These are phyloP conservation scores for Brachyopa scutellaris DNA, from an alignment of 2,888 invertebrate genomes.

Conservation along the genomic window DNA sequence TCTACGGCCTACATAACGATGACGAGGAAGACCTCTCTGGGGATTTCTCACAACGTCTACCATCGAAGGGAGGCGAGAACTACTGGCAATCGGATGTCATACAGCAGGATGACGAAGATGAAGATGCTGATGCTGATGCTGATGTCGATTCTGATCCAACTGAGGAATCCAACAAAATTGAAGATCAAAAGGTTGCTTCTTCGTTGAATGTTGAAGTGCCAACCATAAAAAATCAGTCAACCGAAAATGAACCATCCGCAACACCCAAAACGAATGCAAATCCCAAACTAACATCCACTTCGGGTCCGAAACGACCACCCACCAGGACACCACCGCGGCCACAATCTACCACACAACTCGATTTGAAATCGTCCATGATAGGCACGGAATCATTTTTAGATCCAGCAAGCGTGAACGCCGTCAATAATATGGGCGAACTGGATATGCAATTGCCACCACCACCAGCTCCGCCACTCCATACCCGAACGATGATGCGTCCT, in stretches of 20 bases:
- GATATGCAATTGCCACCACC: background rate
- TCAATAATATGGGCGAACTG: conserved; percentile 45
- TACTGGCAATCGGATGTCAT: conserved; percentile 10
- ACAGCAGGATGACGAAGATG: conserved; percentile 10
- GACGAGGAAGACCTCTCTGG: conserved; percentile 72
- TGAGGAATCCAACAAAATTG: background rate
- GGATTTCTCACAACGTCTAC: conserved; percentile 16
- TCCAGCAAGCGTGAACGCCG: conserved; percentile 26
- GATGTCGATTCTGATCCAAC: conserved; percentile 19
- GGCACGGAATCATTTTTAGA: conserved; percentile 30
- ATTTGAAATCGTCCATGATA: background rate
- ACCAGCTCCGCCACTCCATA: background rate
- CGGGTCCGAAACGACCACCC: background rate
- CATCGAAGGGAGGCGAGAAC: background rate
- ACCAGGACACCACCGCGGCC: background rate
- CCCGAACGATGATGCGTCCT: background rate
- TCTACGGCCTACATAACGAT: conserved; percentile 11
- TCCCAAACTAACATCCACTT: background rate
- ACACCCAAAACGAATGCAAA: background rate
- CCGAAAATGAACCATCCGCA: background rate
- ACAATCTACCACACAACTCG: background rate
- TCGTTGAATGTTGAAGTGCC: conserved; percentile 39
- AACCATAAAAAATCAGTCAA: background rate
- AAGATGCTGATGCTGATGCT: conserved; percentile 12
- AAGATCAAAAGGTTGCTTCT: conserved; percentile 57